phyloP scores from a whole-genome alignment of 2,113 vertebrate genomes.

The zebrafish (Danio rerio) region GRCz12tu NC_133200.1:31263501-31264000 shows the following conservation, averaged over 20 bases:
- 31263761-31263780: conserved; percentile 43
- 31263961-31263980: neutral
- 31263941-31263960: neutral
- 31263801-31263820: neutral
- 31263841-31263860: neutral
- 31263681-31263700: neutral
- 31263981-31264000: neutral
- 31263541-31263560: neutral
- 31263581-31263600: neutral
- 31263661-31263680: conserved; percentile 69
- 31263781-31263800: neutral
- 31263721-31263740: neutral
- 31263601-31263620: conserved; percentile 3
- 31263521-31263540: neutral
- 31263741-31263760: conserved; percentile 61
- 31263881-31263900: neutral
- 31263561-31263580: neutral
- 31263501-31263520: conserved; percentile 28
- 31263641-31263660: conserved; percentile 3
- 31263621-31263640: neutral
- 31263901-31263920: neutral
- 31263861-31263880: too few relatives aligned
- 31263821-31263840: neutral
- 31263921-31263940: neutral
- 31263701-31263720: neutral